Conservation (phyloP, 1,140 invertebrate genomes). For the Bombus cullumanus region DNA sequence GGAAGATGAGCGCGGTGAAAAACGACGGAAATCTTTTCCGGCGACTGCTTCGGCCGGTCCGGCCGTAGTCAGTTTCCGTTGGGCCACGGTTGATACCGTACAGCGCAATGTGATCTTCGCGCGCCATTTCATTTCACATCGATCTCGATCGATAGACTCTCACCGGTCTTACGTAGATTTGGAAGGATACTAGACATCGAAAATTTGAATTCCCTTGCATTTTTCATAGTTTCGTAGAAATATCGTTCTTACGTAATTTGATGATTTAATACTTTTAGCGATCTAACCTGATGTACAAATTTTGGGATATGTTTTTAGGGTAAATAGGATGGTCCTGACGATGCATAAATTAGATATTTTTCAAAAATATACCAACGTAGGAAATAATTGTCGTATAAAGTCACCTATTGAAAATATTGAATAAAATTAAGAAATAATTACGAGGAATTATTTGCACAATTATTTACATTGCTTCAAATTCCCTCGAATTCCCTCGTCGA, state of each 20-base stretch:
- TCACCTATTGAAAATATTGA: no score
- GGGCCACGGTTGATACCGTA: slow-evolving; percentile 4
- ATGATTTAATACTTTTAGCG: no score
- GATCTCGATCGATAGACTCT: not conserved
- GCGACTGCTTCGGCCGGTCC: slow-evolving; percentile 4
- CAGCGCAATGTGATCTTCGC: not conserved
- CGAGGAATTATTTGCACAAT: not conserved
- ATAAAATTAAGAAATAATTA: no score
- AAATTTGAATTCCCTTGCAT: not conserved
- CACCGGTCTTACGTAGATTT: no score
- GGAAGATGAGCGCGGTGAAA: slow-evolving; percentile 68
- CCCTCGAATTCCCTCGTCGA: accelerated
- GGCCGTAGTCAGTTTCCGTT: slow-evolving; percentile 23
- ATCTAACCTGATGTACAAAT: not conserved
- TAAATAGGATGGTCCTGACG: no score
- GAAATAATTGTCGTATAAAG: no score
- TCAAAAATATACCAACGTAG: not conserved
- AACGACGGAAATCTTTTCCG: slow-evolving; percentile 57
- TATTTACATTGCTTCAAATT: not conserved
- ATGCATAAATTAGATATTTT: not conserved
- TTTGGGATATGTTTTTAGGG: no score
- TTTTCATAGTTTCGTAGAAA: not conserved
- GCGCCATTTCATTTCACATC: not conserved
- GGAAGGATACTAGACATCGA: not conserved
- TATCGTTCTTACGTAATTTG: not conserved